A percentile compares a stretch with the other conserved stretches of the same genome.
These are phyloP conservation scores for Delichon dasypus DNA, from an alignment of 2,797 vertebrate genomes.

Conservation along the genomic window DNA sequence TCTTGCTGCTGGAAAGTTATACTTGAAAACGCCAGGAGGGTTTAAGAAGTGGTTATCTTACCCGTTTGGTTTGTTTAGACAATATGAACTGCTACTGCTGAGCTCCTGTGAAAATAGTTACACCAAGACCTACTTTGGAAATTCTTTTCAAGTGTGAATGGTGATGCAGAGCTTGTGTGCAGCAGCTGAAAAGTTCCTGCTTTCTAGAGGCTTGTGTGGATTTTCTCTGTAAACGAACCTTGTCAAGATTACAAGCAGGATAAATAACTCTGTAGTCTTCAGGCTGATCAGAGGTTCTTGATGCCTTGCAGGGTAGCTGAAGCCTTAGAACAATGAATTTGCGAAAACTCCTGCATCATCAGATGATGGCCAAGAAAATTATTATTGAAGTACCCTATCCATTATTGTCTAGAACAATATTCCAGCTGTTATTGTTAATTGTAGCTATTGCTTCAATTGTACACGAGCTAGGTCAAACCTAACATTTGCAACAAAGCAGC, in stretches of 20 bases:
- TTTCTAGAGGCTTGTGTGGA: background rate
- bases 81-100: background rate
- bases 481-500: background rate
- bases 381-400: background rate
- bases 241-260: background rate
- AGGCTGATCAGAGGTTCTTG: background rate
- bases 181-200: background rate
- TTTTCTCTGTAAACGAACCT: background rate
- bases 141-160: accelerated
- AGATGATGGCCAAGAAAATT: background rate
- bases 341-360: background rate
- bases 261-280: background rate
- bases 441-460: background rate
- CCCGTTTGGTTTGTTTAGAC: background rate
- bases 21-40: background rate
- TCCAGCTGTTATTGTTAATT: background rate
- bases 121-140: background rate
- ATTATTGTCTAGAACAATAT: background rate
- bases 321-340: background rate
- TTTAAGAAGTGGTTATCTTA: background rate
- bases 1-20: background rate
- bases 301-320: background rate
- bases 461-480: background rate
- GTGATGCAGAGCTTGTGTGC: background rate
- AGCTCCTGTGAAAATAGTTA: background rate